phyloP scores from a whole-genome alignment of 2,888 invertebrate genomes.

The Drosophila algonquin region DNA sequence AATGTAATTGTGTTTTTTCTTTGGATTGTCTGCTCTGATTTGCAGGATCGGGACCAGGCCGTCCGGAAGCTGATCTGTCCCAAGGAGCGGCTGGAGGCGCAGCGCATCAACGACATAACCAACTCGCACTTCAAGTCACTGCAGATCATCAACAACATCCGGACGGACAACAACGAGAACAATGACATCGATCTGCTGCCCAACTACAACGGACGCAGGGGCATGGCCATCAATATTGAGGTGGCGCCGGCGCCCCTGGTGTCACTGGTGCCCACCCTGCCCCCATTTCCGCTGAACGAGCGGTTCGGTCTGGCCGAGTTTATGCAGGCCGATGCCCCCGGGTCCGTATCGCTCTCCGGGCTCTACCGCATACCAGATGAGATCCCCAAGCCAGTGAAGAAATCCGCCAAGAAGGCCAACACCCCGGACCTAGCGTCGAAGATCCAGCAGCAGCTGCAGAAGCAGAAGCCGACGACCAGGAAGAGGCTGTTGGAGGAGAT shows the following conservation, averaged over 20 bases:
- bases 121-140: slow-evolving; percentile 83
- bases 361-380: slow-evolving; percentile 74
- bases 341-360: slow-evolving; percentile 25
- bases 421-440: slow-evolving; percentile 50
- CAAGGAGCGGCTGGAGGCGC: slow-evolving; percentile 81
- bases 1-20: too few species aligned
- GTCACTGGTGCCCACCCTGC: slow-evolving; percentile 40
- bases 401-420: slow-evolving; percentile 77
- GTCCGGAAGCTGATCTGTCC: slow-evolving; percentile 79
- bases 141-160: slow-evolving; percentile 82
- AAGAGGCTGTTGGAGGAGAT: slow-evolving; percentile 60
- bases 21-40: neutral
- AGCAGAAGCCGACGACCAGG: slow-evolving; percentile 9
- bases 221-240: slow-evolving; percentile 61
- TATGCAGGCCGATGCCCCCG: slow-evolving; percentile 81
- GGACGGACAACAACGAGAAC: slow-evolving; percentile 83
- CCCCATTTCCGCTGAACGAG: neutral
- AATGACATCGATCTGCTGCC: slow-evolving; percentile 82
- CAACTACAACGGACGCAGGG: slow-evolving; percentile 50
- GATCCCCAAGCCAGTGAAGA: slow-evolving; percentile 82
- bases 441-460: slow-evolving; percentile 41
- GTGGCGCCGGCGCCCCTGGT: slow-evolving; percentile 42
- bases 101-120: slow-evolving; percentile 81
- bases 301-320: slow-evolving; percentile 81
- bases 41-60: slow-evolving; percentile 81